Conservation (phyloP, 2,113 vertebrate genomes). For the Pimephales promelas region DNA sequence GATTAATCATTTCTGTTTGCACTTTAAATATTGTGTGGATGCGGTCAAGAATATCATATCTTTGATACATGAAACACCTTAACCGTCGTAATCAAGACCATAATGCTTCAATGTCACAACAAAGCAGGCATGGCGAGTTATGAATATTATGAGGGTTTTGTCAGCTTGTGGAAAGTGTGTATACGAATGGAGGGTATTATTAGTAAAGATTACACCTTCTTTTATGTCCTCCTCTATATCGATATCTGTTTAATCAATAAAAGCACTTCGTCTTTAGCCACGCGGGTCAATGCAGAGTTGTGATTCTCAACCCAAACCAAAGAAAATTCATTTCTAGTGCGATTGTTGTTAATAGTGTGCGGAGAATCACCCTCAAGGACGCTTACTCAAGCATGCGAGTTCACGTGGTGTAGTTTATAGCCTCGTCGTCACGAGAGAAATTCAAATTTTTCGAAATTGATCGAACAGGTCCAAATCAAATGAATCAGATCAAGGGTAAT, state of each 20-base stretch:
- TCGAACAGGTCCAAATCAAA: not conserved
- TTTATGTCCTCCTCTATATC: conserved; percentile 59
- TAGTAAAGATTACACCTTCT: conserved; percentile 60
- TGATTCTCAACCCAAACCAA: not conserved
- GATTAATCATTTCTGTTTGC: conserved; percentile 70
- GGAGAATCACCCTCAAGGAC: not conserved
- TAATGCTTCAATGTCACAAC: conserved; percentile 68
- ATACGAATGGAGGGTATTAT: conserved; percentile 50
- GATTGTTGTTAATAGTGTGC: not conserved
- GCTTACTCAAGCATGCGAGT: not conserved
- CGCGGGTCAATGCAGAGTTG: not conserved
- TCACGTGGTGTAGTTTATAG: not conserved
- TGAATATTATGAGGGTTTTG: conserved; percentile 55
- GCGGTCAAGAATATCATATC: conserved; percentile 61
- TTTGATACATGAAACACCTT: conserved; percentile 51
- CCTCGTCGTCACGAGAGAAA: not conserved
- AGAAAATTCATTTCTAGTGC: not conserved
- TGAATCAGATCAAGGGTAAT: conserved; percentile 23
- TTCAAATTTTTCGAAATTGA: not conserved
- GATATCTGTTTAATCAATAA: conserved; percentile 63
- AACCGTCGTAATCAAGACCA: conserved; percentile 58
- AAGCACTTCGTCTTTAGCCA: conserved; percentile 55
- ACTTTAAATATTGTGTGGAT: conserved; percentile 62
- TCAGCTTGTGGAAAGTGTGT: conserved; percentile 45
- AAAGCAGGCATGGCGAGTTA: conserved; percentile 51